These are phyloP conservation scores for Pseudoatta argentina DNA, from an alignment of 1,140 invertebrate genomes.

Conservation along the genomic window DNA sequence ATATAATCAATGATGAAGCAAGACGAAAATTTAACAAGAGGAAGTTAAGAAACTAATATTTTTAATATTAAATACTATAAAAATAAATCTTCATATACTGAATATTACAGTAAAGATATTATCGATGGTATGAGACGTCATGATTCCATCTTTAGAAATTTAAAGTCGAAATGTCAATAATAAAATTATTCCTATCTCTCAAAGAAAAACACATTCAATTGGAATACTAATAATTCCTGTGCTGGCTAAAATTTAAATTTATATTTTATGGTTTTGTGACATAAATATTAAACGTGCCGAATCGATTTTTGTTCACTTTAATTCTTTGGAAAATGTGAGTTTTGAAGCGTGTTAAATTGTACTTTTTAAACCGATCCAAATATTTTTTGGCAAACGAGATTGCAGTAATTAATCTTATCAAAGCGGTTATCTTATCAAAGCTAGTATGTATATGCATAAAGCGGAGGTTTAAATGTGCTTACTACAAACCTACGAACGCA, in stretches of 20 bases:
- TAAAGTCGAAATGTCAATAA: neutral
- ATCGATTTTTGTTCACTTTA: neutral
- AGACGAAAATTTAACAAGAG: neutral
- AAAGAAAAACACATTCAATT: neutral
- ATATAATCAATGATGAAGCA: too few relatives aligned
- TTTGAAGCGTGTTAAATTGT: neutral
- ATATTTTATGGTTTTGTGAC: neutral
- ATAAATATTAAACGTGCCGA: neutral
- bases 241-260: neutral
- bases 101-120: neutral
- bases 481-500: constrained; percentile 4
- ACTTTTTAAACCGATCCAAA: neutral
- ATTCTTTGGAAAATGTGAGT: neutral
- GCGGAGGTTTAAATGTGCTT: constrained; percentile 65
- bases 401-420: neutral
- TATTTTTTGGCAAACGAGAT: constrained; percentile 53
- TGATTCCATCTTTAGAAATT: neutral
- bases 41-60: neutral
- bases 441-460: constrained; percentile 2
- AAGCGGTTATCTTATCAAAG: neutral
- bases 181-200: neutral
- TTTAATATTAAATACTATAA: constrained; percentile 1
- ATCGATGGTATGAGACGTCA: neutral
- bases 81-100: neutral
- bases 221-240: neutral